These are phyloP conservation scores for Mustela nigripes DNA, from an alignment of 2,113 vertebrate genomes.

Conservation along the genomic window DNA sequence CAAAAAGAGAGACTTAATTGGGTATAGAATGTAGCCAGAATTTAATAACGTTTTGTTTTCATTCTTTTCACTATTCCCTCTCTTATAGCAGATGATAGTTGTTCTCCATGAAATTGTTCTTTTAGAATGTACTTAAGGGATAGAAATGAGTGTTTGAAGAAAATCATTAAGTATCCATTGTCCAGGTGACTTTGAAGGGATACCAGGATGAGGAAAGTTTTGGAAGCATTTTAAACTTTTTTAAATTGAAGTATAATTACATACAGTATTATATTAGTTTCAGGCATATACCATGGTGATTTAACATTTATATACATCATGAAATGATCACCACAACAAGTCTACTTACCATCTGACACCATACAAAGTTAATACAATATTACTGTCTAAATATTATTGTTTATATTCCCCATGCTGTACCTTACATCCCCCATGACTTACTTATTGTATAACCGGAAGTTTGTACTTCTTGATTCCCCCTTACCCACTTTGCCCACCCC, in stretches of 20 bases:
- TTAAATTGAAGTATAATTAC: background rate
- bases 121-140: background rate
- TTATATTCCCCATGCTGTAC: background rate
- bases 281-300: too few species aligned
- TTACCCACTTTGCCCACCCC: background rate
- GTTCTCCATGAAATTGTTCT: slow-evolving; percentile 37
- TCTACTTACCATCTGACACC: background rate
- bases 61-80: background rate
- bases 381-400: background rate
- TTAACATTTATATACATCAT: background rate
- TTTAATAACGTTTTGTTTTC: slow-evolving; percentile 18
- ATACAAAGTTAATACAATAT: background rate
- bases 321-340: background rate
- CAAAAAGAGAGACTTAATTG: background rate
- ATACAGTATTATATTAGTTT: background rate
- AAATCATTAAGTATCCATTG: background rate
- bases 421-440: background rate
- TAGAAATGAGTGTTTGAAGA: background rate
- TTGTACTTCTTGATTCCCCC: background rate
- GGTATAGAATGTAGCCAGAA: slow-evolving; percentile 12
- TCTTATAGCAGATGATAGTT: background rate
- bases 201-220: background rate
- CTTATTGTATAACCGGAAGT: background rate
- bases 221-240: background rate
- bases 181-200: background rate